Percentiles rank a stretch among this genome's conserved stretches.
These are phyloP conservation scores for Spheniscus humboldti DNA, from an alignment of 2,797 vertebrate species.

Conservation along the genomic window DNA sequence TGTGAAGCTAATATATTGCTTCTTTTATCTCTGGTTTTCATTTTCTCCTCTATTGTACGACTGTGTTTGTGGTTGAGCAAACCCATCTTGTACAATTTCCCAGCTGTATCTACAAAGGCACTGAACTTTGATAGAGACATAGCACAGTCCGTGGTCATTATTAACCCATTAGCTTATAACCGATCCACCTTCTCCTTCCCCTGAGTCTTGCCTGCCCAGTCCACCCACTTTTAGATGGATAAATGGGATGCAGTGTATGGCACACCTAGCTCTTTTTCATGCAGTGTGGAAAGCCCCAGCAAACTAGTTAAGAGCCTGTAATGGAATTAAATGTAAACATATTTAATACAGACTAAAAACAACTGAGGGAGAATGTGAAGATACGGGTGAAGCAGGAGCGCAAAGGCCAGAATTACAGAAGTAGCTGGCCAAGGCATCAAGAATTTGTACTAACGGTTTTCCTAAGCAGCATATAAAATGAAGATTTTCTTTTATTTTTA, in stretches of 20 bases:
- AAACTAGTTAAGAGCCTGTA: neutral
- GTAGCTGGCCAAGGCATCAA: neutral
- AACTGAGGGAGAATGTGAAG: neutral
- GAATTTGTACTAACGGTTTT: neutral
- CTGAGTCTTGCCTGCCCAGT: neutral
- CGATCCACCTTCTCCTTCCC: neutral
- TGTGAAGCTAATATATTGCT: slow-evolving; percentile 1
- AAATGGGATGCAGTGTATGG: neutral
- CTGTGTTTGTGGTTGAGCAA: slow-evolving; percentile 37
- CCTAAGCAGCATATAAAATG: neutral
- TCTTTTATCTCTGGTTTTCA: slow-evolving; percentile 45
- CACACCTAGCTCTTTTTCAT: neutral
- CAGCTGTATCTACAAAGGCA: slow-evolving; percentile 30
- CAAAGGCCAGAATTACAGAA: neutral
- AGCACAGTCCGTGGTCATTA: neutral
- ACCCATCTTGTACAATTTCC: slow-evolving; percentile 18
- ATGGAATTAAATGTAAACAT: neutral
- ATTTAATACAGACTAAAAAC: neutral
- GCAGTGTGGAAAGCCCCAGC: neutral
- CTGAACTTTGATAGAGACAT: slow-evolving; percentile 1
- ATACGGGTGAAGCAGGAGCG: neutral
- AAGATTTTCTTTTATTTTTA: neutral
- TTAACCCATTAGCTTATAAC: slow-evolving; percentile 21
- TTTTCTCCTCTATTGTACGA: neutral
- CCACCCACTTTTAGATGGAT: neutral